Conservation (phyloP, 2,888 invertebrate genomes). For the Melieria picta region DNA sequence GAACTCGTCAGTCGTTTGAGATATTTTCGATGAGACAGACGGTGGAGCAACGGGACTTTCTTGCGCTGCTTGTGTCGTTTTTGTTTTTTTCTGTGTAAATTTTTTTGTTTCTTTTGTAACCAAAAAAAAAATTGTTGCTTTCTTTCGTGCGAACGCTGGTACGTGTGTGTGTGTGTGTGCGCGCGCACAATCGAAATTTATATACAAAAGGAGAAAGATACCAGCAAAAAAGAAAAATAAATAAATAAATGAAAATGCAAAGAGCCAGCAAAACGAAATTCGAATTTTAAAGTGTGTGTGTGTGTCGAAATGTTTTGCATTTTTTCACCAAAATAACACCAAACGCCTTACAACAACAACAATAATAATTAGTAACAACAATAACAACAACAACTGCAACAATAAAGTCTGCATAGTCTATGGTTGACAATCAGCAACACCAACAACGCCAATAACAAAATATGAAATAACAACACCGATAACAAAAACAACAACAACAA, state of each 20-base stretch:
- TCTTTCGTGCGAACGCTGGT: neutral
- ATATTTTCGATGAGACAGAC: slow-evolving; percentile 50
- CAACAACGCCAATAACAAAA: too few species aligned
- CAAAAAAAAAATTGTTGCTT: neutral
- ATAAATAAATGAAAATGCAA: slow-evolving; percentile 2
- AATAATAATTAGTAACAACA: slow-evolving; percentile 1
- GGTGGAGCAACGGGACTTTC: slow-evolving; percentile 26
- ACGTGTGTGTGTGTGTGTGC: slow-evolving; percentile 11
- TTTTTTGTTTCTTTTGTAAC: too few species aligned
- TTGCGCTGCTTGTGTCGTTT: slow-evolving; percentile 12
- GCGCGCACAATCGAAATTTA: neutral
- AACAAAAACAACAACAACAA: slow-evolving; percentile 8
- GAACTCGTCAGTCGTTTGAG: slow-evolving; percentile 52
- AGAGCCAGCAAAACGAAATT: neutral
- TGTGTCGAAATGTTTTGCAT: neutral
- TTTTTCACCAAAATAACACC: neutral
- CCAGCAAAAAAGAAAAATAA: neutral
- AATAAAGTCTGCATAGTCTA: neutral
- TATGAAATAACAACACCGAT: neutral
- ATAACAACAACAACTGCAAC: slow-evolving; percentile 7
- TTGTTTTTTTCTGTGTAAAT: too few species aligned
- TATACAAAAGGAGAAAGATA: slow-evolving; percentile 8
- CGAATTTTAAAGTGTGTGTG: neutral
- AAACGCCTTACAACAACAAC: neutral
- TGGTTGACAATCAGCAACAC: too few species aligned